Percentiles rank a stretch among this genome's conserved stretches.
Conservation (phyloP, 2,888 invertebrate genomes). For the Graphium colonna region DNA sequence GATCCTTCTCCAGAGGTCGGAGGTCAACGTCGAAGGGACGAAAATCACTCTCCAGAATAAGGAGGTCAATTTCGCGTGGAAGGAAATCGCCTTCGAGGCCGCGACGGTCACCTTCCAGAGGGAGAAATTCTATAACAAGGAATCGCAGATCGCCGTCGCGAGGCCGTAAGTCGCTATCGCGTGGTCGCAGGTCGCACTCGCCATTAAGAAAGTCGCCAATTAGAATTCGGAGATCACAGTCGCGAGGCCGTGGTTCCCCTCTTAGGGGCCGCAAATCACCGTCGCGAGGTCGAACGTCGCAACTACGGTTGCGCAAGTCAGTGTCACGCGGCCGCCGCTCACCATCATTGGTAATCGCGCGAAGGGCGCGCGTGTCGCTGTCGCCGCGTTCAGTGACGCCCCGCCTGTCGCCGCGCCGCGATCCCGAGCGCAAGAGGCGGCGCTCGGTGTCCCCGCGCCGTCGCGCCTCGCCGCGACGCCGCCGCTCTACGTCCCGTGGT, state of each 20-base stretch:
- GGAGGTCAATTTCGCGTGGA: constrained; percentile 35
- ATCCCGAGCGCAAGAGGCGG: constrained; percentile 38
- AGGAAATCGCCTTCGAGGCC: constrained; percentile 44
- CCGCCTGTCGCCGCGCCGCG: constrained; percentile 33
- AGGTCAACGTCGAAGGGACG: constrained; percentile 34
- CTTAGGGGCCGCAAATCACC: constrained; percentile 7
- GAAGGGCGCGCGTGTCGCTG: constrained; percentile 27
- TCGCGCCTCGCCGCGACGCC: constrained; percentile 37
- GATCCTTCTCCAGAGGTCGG: constrained; percentile 24
- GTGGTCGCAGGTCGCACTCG: constrained; percentile 30
- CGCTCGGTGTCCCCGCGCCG: constrained; percentile 29
- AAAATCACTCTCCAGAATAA: constrained; percentile 30
- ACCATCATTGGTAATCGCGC: constrained; percentile 26
- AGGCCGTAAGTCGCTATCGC: constrained; percentile 35
- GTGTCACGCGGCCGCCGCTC: constrained; percentile 31
- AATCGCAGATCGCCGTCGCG: constrained; percentile 33
- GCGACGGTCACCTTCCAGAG: constrained; percentile 38
- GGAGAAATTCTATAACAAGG: constrained; percentile 30
- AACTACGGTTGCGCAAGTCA: constrained; percentile 29
- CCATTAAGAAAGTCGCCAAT: constrained; percentile 26
- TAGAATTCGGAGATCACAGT: constrained; percentile 28
- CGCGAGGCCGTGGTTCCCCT: constrained; percentile 25
- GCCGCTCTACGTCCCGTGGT: constrained; percentile 39
- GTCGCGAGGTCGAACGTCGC: constrained; percentile 29
- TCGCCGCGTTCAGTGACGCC: constrained; percentile 30